These are phyloP conservation scores for Aythya baeri DNA, from an alignment of 2,113 vertebrate species.

Conservation along the genomic window DNA sequence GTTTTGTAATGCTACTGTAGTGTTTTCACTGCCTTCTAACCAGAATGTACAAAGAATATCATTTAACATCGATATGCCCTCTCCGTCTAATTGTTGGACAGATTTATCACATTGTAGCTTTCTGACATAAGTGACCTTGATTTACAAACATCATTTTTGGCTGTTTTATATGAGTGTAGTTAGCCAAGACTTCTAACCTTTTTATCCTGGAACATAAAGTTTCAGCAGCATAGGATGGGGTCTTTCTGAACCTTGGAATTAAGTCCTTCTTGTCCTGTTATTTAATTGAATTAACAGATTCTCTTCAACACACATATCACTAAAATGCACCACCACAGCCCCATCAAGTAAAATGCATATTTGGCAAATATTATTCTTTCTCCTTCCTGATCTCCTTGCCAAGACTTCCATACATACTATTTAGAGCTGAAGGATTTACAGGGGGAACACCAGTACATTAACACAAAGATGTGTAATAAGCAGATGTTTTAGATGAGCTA, in stretches of 20 bases:
- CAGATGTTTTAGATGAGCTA: slow-evolving; percentile 66
- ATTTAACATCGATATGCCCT: slow-evolving; percentile 40
- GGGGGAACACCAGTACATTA: slow-evolving; percentile 49
- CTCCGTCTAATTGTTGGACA: slow-evolving; percentile 46
- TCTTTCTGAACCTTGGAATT: slow-evolving; percentile 12
- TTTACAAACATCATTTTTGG: slow-evolving; percentile 35
- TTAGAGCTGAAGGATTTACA: slow-evolving; percentile 63
- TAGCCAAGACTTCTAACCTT: background rate
- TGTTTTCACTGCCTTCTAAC: slow-evolving; percentile 54
- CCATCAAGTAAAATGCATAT: slow-evolving; percentile 34
- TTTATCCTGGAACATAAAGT: slow-evolving; percentile 14
- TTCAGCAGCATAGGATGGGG: background rate
- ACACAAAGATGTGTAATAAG: slow-evolving; percentile 53
- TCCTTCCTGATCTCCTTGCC: slow-evolving; percentile 48
- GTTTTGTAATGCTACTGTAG: slow-evolving; percentile 4
- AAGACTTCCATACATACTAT: slow-evolving; percentile 49
- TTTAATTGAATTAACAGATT: slow-evolving; percentile 36
- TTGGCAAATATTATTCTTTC: slow-evolving; percentile 3
- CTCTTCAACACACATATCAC: slow-evolving; percentile 3
- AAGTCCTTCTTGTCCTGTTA: slow-evolving; percentile 10
- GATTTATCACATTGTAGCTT: slow-evolving; percentile 44
- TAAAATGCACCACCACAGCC: slow-evolving; percentile 14
- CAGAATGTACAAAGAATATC: background rate
- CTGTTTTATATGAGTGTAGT: background rate
- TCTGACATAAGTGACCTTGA: slow-evolving; percentile 60